phyloP scores from a whole-genome alignment of 92 coral and sea anemone species.

The Ricordea florida region DNA sequence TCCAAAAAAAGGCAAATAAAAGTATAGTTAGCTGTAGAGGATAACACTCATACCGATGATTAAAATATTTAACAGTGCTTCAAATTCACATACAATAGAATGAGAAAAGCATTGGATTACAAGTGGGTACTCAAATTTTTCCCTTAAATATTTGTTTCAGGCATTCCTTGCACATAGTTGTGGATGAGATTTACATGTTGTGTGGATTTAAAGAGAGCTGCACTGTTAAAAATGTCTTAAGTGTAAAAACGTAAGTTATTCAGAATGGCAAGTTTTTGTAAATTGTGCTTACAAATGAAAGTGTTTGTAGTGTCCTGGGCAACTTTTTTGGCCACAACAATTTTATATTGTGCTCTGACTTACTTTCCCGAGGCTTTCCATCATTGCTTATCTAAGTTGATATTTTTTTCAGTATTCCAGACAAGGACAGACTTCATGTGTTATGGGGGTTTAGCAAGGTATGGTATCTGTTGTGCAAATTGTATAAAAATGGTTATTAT shows the following conservation, averaged over 20 bases:
- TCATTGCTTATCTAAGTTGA: neutral
- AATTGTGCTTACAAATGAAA: neutral
- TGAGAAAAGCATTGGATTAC: too few species aligned
- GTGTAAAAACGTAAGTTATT: constrained; percentile 63
- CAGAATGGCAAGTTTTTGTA: neutral
- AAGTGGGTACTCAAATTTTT: too few species aligned
- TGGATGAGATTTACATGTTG: constrained; percentile 91
- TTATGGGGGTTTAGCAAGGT: constrained; percentile 99
- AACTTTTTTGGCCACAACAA: too few species aligned
- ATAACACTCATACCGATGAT: too few species aligned
- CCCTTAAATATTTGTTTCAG: constrained; percentile 20
- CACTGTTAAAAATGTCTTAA: constrained; percentile 69
- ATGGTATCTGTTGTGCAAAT: neutral
- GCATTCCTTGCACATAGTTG: constrained; percentile 80
- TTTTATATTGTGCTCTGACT: too few species aligned
- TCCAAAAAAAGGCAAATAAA: too few species aligned
- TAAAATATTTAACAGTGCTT: too few species aligned
- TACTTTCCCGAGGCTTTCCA: too few species aligned
- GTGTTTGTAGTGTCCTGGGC: too few species aligned
- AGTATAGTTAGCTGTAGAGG: too few species aligned
- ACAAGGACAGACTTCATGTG: constrained; percentile 77
- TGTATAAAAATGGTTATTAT: neutral
- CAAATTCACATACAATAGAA: too few species aligned
- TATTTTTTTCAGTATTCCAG: constrained; percentile 60
- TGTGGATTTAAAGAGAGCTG: constrained; percentile 80